Percentiles rank a stretch among this genome's conserved stretches.
These are phyloP conservation scores for Serranochromis macrocephalus DNA, from an alignment of 2,113 vertebrate genomes.

Conservation along the genomic window DNA sequence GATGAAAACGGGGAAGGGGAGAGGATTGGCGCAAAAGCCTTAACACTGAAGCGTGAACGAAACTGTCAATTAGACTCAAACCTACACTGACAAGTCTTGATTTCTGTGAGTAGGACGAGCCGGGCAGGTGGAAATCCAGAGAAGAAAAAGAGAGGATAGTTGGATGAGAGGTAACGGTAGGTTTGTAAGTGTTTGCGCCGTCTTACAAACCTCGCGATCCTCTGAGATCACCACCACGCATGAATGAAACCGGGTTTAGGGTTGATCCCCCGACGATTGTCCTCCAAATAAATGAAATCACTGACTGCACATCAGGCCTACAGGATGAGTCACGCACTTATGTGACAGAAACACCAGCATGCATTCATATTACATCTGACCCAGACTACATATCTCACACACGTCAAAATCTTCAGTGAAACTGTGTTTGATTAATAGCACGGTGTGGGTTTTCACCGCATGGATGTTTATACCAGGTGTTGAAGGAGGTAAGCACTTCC, in stretches of 20 bases:
- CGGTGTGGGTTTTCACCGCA: not conserved
- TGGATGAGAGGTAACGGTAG: not conserved
- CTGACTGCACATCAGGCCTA: not conserved
- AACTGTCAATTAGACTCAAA: slow-evolving; percentile 54
- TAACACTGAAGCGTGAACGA: slow-evolving; percentile 46
- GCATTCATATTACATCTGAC: not conserved
- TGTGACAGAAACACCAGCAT: not conserved
- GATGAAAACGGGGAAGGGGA: slow-evolving; percentile 60
- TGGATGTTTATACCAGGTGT: not conserved
- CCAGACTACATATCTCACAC: not conserved
- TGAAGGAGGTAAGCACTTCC: not conserved
- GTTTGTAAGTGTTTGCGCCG: not conserved
- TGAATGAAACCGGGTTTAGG: not conserved
- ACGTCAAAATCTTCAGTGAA: not conserved
- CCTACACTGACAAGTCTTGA: slow-evolving; percentile 14
- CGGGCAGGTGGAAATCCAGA: not conserved
- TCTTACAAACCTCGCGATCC: not conserved
- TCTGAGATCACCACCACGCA: not conserved
- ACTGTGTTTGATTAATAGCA: not conserved
- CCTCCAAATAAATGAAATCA: not conserved
- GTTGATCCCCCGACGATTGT: not conserved
- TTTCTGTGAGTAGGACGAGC: not conserved
- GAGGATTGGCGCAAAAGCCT: slow-evolving; percentile 52
- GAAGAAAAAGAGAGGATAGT: not conserved
- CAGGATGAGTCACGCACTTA: not conserved